Percentiles rank a stretch among this genome's conserved stretches.
Evolutionary conservation across 37 sponge, comb jelly and placozoan species (phyloP).

Genomic region (Bolinopsis microptera): DNA sequence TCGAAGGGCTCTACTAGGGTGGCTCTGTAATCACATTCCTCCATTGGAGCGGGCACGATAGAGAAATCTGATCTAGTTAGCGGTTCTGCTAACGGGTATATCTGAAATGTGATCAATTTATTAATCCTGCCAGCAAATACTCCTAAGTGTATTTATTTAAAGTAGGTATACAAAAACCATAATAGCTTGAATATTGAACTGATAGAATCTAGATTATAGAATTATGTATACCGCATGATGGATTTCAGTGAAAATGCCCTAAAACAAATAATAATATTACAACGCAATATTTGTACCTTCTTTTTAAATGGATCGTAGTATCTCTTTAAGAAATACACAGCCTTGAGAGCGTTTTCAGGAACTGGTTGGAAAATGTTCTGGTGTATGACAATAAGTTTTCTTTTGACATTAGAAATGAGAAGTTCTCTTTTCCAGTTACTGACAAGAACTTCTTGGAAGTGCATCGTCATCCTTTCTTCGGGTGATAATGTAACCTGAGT

Average conservation of each 20-base stretch:
- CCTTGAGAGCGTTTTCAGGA: constrained; percentile 30
- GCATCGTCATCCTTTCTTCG: not conserved
- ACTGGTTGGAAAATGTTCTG: constrained; percentile 61
- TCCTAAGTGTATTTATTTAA: no score
- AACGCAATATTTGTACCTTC: no score
- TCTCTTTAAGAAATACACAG: not conserved
- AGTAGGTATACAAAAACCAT: no score
- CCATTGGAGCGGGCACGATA: constrained; percentile 21
- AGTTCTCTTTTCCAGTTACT: constrained; percentile 51
- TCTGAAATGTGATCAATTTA: no score
- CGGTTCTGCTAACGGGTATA: constrained; percentile 20
- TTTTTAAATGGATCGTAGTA: constrained; percentile 61
- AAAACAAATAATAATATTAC: no score
- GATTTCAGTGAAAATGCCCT: no score
- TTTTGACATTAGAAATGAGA: constrained; percentile 26
- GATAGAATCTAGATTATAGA: no score
- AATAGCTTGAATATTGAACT: no score
- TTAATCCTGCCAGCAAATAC: no score
- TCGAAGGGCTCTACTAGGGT: no score
- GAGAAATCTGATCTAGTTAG: constrained; percentile 59
- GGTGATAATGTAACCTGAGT: not conserved
- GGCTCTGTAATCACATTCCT: no score
- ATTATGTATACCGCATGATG: no score
- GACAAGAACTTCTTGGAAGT: constrained; percentile 57
- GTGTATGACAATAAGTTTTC: constrained; percentile 7